Conservation (phyloP, 2,797 vertebrate species). For the Echiichthys vipera region DNA sequence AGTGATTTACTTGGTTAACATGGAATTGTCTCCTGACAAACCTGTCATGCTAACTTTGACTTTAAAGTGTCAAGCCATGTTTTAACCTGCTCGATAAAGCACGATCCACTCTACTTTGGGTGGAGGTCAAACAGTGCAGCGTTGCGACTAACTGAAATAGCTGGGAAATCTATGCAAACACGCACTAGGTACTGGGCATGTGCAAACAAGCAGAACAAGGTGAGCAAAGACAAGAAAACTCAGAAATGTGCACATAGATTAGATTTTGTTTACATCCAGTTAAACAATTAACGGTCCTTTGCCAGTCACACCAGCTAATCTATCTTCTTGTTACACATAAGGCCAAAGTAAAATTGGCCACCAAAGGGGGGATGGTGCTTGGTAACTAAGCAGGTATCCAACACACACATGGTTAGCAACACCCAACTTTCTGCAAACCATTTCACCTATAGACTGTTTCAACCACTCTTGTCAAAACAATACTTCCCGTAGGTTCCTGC, state of each 20-base stretch:
- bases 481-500: conserved; percentile 18
- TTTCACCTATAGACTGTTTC: too few relatives aligned
- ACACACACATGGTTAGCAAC: conserved; percentile 21
- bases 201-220: conserved; percentile 46
- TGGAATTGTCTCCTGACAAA: conserved; percentile 26
- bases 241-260: conserved; percentile 12
- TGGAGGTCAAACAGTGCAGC: conserved; percentile 9
- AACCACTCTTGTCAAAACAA: conserved; percentile 12
- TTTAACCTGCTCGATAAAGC: conserved; percentile 11
- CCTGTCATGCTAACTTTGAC: conserved; percentile 27
- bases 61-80: not conserved
- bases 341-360: not conserved
- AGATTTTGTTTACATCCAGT: conserved; percentile 22
- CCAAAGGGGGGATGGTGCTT: not conserved
- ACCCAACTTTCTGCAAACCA: conserved; percentile 25
- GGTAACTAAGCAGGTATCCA: conserved; percentile 35
- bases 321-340: not conserved
- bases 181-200: conserved; percentile 1
- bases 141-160: conserved; percentile 27
- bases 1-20: conserved; percentile 23
- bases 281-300: conserved; percentile 20
- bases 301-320: not conserved
- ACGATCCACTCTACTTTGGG: conserved; percentile 12
- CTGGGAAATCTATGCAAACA: conserved; percentile 25
- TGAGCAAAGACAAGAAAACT: not conserved